Evolutionary conservation across 2,113 vertebrate species (phyloP).

Genomic region (Dromaius novaehollandiae): DNA sequence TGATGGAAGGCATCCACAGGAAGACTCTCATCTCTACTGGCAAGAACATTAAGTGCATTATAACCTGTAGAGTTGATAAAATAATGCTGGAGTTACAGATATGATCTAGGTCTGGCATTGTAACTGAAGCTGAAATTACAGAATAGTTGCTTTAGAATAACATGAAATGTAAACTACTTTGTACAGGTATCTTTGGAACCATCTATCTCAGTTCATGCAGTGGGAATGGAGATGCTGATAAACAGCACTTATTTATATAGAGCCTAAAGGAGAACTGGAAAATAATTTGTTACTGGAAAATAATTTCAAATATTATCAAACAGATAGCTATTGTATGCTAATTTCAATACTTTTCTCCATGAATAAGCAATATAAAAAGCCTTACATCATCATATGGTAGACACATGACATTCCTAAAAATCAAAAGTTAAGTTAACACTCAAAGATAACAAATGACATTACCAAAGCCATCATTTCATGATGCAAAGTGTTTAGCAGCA

Average conservation of each 20-base stretch:
- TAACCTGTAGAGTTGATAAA: background rate
- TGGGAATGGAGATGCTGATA: background rate
- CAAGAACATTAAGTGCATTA: background rate
- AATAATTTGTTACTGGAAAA: background rate
- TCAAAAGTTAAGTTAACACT: background rate
- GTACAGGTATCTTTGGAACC: background rate
- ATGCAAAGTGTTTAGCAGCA: background rate
- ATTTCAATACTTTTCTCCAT: background rate
- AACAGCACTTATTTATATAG: background rate
- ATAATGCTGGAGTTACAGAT: background rate
- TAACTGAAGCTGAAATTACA: background rate
- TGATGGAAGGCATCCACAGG: background rate
- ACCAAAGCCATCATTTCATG: background rate
- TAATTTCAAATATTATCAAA: background rate
- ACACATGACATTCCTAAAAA: background rate
- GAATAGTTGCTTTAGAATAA: background rate
- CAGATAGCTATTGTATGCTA: background rate
- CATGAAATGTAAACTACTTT: background rate
- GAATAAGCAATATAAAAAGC: background rate
- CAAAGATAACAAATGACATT: background rate
- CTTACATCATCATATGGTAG: background rate
- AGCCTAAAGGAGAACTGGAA: background rate
- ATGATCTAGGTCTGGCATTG: background rate
- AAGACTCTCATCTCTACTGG: background rate
- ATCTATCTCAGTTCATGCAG: background rate